Base-by-base conservation (phyloP, 2,888 invertebrate genomes). In the Alviniconcha strummeri region DNA sequence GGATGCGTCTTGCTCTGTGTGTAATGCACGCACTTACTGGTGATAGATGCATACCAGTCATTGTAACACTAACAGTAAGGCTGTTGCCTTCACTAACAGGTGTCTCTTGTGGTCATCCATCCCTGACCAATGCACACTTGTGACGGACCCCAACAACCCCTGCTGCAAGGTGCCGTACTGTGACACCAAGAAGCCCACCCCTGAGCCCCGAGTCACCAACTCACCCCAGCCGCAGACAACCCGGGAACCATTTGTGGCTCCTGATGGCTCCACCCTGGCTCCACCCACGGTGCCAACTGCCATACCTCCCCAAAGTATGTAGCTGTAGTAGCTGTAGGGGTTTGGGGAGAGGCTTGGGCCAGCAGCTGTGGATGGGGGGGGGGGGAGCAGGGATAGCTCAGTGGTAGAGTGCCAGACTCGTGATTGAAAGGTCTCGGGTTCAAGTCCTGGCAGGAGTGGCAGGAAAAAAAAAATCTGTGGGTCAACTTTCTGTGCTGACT, bases 111-210 rank as follows among this genome's bases (percentile, higher is more conserved):
- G 86, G 80, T 83, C 87, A 13, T 82, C 80, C 57, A 88, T 90
- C 54, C 81, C 84, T 7, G 36, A 9, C 36, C n/a, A 74, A 64
- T 90, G 90, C 77, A 86, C 81, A 76, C 80, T 90, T 67, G 87
- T 88, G 54, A 85, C 88, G 60, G 90, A 90, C 83, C 88, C 89
- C 15, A 77, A 83, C 56, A 89, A 90, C 82, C 87, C 88, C 0
- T 90, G 90, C 82, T 90, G 90, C 84, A 87, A 88, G 78, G 86
- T 88, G 56, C 90, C 90, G 0, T 88, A 88, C 85, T 90, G 90
- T 86, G 85, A 86, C 82, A 87, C 88, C 80, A 86, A 75, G 55
- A 60, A 79, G n/a, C 76, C 82, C 36, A 83, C 84, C 74, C 86
- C 79, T 17, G 82, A 78, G 83, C 77, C 80, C 9, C 84, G 77